These are phyloP conservation scores for Philhelius pedissequus DNA, from an alignment of 2,888 invertebrate genomes.

Conservation along the genomic window DNA sequence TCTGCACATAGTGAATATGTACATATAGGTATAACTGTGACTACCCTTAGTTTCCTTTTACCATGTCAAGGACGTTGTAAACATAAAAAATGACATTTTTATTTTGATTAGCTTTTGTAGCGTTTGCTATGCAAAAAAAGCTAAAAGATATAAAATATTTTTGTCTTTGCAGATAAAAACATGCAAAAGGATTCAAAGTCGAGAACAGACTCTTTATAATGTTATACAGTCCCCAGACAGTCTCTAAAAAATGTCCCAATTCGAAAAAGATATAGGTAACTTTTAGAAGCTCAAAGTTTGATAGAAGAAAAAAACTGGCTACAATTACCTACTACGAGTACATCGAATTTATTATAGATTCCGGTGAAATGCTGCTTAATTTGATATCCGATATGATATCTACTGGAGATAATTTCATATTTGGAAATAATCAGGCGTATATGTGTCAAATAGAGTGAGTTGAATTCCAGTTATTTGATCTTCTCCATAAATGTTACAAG, in stretches of 20 bases:
- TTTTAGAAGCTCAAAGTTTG: too few relatives aligned
- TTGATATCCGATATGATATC: too few relatives aligned
- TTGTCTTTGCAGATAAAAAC: neutral
- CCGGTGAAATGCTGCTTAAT: too few relatives aligned
- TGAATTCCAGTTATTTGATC: too few relatives aligned
- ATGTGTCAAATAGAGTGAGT: too few relatives aligned
- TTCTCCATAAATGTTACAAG: too few relatives aligned
- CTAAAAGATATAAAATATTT: neutral
- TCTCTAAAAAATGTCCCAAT: neutral
- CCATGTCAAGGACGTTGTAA: conserved; percentile 12
- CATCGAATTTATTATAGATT: too few relatives aligned
- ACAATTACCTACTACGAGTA: too few relatives aligned
- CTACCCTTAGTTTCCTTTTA: neutral
- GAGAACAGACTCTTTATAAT: neutral
- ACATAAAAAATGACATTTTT: conserved; percentile 3
- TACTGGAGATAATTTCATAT: too few relatives aligned
- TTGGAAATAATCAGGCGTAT: too few relatives aligned
- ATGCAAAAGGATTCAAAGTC: neutral
- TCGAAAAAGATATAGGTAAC: too few relatives aligned
- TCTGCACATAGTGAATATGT: neutral
- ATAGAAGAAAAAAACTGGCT: too few relatives aligned
- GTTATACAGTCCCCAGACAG: neutral
- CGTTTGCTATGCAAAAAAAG: neutral
- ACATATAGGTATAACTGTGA: neutral
- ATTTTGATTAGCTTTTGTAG: conserved; percentile 4